phyloP scores from a whole-genome alignment of 2,113 vertebrate genomes.

The Labeo rohita region DNA sequence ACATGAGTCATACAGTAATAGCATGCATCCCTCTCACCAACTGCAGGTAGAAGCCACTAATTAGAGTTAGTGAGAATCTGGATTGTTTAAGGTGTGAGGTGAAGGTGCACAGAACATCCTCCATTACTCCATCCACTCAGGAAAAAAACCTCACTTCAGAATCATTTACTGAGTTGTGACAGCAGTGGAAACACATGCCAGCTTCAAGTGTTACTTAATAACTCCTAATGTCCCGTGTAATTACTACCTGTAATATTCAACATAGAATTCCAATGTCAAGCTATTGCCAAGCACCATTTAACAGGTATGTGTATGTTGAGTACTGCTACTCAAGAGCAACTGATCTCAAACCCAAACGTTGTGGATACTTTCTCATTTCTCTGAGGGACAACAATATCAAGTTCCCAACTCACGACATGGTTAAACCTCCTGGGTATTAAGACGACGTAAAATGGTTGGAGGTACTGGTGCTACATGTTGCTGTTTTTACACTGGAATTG shows the following conservation, averaged over 20 bases:
- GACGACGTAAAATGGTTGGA: too few relatives aligned
- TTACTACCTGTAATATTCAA: conserved; percentile 18
- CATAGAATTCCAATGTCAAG: neutral
- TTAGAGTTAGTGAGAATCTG: conserved; percentile 47
- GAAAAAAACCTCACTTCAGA: neutral
- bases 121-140: neutral
- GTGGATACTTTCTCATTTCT: conserved; percentile 35
- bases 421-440: neutral
- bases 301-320: neutral
- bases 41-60: conserved; percentile 52
- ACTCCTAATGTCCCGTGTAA: conserved; percentile 29
- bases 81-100: conserved; percentile 45
- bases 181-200: conserved; percentile 39
- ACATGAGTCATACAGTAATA: conserved; percentile 55
- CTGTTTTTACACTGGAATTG: too few relatives aligned
- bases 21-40: conserved; percentile 53
- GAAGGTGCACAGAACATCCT: conserved; percentile 9
- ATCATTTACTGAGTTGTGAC: conserved; percentile 31
- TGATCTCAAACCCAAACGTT: conserved; percentile 70
- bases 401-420: neutral
- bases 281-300: conserved; percentile 9
- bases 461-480: too few relatives aligned
- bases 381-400: neutral
- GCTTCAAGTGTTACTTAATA: conserved; percentile 45
- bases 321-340: conserved; percentile 61